Percentiles rank a stretch among this genome's conserved stretches.
Conservation (phyloP, 2,113 vertebrate species). For the mouse (Mus musculus) region DNA sequence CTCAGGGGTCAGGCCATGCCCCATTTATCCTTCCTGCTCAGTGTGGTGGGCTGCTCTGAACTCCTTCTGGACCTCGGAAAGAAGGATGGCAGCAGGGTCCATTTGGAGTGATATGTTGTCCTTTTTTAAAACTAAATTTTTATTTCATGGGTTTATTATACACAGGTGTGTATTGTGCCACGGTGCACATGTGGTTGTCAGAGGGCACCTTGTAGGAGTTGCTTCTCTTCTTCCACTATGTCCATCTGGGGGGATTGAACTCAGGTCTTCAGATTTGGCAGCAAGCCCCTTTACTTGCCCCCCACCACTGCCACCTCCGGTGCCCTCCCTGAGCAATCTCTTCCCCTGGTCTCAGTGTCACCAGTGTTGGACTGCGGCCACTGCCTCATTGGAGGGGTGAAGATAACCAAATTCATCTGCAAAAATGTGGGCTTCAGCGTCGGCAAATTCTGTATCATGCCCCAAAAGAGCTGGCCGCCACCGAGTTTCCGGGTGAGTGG, state of each 20-base stretch:
- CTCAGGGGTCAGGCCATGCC: background rate
- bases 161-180: background rate
- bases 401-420: slow-evolving; percentile 88
- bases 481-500: slow-evolving; percentile 89
- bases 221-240: background rate
- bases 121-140: background rate
- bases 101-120: rapidly evolving
- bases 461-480: slow-evolving; percentile 89
- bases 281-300: background rate
- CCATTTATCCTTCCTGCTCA: rapidly evolving
- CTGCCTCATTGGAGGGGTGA: slow-evolving; percentile 93
- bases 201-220: background rate
- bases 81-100: too few relatives aligned
- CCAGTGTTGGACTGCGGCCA: slow-evolving; percentile 91
- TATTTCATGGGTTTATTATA: background rate
- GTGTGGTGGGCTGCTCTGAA: background rate
- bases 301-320: too few relatives aligned
- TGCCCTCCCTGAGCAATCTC: background rate
- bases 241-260: background rate
- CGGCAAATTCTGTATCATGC: slow-evolving; percentile 93
- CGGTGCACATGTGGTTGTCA: background rate
- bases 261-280: background rate
- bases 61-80: background rate
- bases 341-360: slow-evolving; percentile 87
- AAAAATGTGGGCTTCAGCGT: slow-evolving; percentile 90